Base-by-base conservation (phyloP, 2,888 invertebrate species). In the Scaptomyza flava region DNA sequence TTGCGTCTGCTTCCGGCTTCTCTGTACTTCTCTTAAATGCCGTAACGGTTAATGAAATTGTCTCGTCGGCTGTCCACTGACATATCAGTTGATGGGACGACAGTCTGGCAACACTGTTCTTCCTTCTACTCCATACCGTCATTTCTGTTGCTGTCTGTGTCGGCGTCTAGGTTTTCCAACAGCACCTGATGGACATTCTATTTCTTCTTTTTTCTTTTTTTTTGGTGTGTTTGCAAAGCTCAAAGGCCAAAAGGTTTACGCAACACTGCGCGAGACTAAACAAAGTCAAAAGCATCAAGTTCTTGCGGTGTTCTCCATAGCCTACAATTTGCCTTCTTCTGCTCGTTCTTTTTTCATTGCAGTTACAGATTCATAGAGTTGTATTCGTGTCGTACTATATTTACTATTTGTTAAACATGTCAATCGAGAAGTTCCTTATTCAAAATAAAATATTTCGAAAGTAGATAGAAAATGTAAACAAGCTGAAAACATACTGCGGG, bases 41-140 rank as follows among this genome's bases (percentile, higher is more conserved):
- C 51, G 42, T 64, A 59, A 60, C 33, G 68, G 64, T 85, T 85
- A 85, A 82, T 82, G 74, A 82, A 82, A 85, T 81, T 77, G 77
- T 81, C 79, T 59, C 53, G 41, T 34, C 50, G 56, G 38, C 57
- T 64, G 45, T 41, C 75, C 54, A 53, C 68, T 54, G 68, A 52
- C 64, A 50, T 59, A 64, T 60, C 76, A 54, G 76, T 56, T 61
- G 75, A 60, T 61, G 50, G 7, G 23, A 36, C 36, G 51, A 23
- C 51, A 23, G 57, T 45, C 50, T 64, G 68, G 71, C 61, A 71
- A 51, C 45, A 23, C 56, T 42, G 58, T 31, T 17, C 2, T 7
- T 30, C 43, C 8, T 20, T n/a, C 34, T 34, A 12, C 3, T 2
- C 23, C 31, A 6, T 11, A 11, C 38, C 33, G 38, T 52, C 43